Conservation (phyloP, 2,113 vertebrate genomes). For the Natator depressus region DNA sequence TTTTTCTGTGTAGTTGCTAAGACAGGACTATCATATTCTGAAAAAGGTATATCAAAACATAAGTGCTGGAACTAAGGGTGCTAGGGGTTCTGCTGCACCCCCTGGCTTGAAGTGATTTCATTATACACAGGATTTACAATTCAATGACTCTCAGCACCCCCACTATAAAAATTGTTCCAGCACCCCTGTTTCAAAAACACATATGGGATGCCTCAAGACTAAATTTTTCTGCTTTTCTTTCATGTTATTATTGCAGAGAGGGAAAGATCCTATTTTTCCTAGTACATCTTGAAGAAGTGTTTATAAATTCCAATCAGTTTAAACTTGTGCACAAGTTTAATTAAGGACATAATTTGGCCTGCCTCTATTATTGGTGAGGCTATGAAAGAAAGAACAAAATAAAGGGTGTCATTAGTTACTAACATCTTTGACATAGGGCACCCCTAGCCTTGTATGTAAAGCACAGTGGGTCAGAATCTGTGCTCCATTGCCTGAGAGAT, state of each 20-base stretch:
- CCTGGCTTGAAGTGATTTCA: too few relatives aligned
- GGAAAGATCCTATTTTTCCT: neutral
- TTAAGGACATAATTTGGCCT: neutral
- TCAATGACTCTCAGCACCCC: too few relatives aligned
- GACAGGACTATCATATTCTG: neutral
- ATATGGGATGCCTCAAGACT: rapidly evolving
- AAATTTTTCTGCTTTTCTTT: neutral
- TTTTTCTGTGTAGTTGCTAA: neutral
- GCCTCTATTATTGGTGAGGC: neutral
- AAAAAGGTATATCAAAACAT: neutral
- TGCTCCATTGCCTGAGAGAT: neutral
- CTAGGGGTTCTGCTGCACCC: too few relatives aligned
- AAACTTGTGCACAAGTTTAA: rapidly evolving
- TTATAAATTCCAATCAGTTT: neutral
- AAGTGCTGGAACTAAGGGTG: too few relatives aligned
- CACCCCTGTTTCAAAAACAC: neutral
- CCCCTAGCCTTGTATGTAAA: neutral
- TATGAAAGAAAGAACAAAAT: neutral
- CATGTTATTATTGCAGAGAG: neutral
- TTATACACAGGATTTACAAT: too few relatives aligned
- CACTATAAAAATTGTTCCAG: too few relatives aligned
- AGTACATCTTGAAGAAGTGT: neutral
- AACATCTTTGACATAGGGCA: neutral
- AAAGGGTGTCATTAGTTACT: neutral
- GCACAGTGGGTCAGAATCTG: neutral